phyloP scores from a whole-genome alignment of 2,797 vertebrate species.

The Microctenopoma steveboyesi region DNA sequence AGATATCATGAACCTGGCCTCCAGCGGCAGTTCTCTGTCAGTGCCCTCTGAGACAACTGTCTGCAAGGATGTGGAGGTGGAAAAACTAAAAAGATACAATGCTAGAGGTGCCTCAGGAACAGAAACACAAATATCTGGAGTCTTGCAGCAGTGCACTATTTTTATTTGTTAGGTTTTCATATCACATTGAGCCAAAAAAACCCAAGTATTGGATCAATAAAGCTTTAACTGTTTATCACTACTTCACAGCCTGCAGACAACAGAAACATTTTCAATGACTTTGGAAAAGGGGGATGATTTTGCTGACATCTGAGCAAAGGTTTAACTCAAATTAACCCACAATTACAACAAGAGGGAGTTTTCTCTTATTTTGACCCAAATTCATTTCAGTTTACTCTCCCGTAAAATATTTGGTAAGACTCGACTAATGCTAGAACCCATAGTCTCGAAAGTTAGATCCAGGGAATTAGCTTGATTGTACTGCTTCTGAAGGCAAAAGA shows the following conservation, averaged over 20 bases:
- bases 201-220: not conserved
- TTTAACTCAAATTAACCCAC: too few relatives aligned
- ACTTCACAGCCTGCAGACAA: not conserved
- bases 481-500: conserved; percentile 39
- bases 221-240: not conserved
- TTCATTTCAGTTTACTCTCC: not conserved
- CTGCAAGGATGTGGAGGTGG: not conserved
- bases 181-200: not conserved
- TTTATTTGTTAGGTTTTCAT: too few relatives aligned
- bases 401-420: not conserved
- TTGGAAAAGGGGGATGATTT: too few relatives aligned
- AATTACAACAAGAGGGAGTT: too few relatives aligned
- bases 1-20: conserved; percentile 70
- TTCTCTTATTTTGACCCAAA: too few relatives aligned
- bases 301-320: not conserved
- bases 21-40: not conserved
- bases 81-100: not conserved
- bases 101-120: not conserved
- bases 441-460: conserved; percentile 2
- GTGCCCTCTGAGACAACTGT: conserved; percentile 2
- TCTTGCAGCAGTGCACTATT: not conserved
- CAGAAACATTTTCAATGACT: not conserved
- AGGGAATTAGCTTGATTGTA: conserved; percentile 33
- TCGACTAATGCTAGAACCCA: conserved; percentile 1
- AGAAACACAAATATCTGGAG: not conserved